phyloP scores from a whole-genome alignment of 1,140 invertebrate genomes.

The Gonatopus flavifemur region DNA sequence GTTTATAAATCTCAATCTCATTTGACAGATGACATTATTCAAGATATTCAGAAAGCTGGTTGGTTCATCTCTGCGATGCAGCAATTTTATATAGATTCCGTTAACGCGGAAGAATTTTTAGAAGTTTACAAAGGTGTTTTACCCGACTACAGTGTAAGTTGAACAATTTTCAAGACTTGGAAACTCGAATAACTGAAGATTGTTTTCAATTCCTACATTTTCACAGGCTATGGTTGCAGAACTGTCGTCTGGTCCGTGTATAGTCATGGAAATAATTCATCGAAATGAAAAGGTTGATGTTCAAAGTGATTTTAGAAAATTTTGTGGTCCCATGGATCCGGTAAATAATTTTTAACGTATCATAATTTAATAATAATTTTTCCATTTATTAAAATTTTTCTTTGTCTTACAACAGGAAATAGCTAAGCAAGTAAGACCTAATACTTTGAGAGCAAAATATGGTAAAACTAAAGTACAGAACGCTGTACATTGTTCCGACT shows the following conservation, averaged over 20 bases:
- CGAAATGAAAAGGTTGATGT: conserved; percentile 63
- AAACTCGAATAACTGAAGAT: neutral
- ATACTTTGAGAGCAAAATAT: conserved; percentile 81
- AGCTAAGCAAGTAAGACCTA: conserved; percentile 77
- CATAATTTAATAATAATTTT: conserved; percentile 13
- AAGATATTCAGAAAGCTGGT: conserved; percentile 71
- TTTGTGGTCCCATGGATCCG: conserved; percentile 86
- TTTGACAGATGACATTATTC: conserved; percentile 70
- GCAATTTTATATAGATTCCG: conserved; percentile 75
- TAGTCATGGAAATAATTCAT: conserved; percentile 82
- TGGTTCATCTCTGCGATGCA: conserved; percentile 80
- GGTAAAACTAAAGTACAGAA: conserved; percentile 83
- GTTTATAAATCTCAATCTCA: conserved; percentile 14
- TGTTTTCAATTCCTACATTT: neutral
- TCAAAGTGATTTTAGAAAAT: conserved; percentile 76
- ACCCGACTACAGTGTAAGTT: conserved; percentile 73
- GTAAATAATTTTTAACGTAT: conserved; percentile 59
- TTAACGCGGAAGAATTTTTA: conserved; percentile 87
- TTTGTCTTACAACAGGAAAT: conserved; percentile 70
- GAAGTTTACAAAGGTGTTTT: conserved; percentile 93
- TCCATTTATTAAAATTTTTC: conserved; percentile 10
- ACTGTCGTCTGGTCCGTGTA: conserved; percentile 77
- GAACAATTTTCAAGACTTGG: no score
- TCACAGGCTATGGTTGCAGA: conserved; percentile 80
- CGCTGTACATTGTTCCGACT: conserved; percentile 90